These are phyloP conservation scores for Pollicipes pollicipes DNA, from an alignment of 1,140 invertebrate genomes.

Conservation along the genomic window DNA sequence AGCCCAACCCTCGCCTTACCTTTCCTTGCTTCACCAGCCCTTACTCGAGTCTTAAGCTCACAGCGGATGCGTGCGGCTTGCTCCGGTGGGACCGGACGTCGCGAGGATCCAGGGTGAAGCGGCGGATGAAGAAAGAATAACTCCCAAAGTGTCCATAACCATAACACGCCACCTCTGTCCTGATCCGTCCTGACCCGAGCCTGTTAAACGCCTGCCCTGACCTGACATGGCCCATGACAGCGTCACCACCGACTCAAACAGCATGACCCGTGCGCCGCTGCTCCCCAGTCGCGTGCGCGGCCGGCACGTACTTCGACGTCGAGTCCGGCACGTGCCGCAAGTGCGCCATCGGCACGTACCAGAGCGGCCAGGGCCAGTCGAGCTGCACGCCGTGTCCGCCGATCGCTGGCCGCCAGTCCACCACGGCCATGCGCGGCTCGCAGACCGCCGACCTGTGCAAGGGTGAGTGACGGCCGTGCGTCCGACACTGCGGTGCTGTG, in stretches of 20 bases:
- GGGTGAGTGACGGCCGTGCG: slow-evolving; percentile 21
- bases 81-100: too few species aligned
- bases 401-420: slow-evolving; percentile 66
- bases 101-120: too few species aligned
- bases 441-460: slow-evolving; percentile 75
- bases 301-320: slow-evolving; percentile 71
- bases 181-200: too few species aligned
- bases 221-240: background rate
- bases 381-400: slow-evolving; percentile 71
- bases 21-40: too few species aligned
- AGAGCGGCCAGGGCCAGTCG: slow-evolving; percentile 77
- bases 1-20: too few species aligned
- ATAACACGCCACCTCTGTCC: too few species aligned
- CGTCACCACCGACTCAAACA: too few species aligned
- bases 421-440: slow-evolving; percentile 68
- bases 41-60: too few species aligned
- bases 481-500: too few species aligned
- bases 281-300: slow-evolving; percentile 61
- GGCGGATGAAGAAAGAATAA: too few species aligned
- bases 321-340: slow-evolving; percentile 54
- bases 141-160: too few species aligned
- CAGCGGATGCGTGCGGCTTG: too few species aligned
- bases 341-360: slow-evolving; percentile 79
- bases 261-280: background rate
- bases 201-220: background rate